Conservation (phyloP, 1,140 invertebrate species). For the Oscheius sp. region DNA sequence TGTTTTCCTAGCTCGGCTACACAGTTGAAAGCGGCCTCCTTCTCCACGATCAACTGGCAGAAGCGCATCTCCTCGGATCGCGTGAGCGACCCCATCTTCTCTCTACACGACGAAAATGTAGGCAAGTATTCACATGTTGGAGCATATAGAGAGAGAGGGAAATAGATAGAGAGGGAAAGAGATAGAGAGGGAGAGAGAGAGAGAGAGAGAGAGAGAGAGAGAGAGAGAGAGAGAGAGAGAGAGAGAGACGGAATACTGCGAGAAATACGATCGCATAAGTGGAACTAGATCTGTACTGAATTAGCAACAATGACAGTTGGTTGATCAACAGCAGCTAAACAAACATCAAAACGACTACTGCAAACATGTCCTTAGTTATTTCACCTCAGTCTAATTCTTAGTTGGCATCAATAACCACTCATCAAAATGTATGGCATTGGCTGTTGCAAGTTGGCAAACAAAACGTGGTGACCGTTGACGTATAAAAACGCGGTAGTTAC, state of each 20-base stretch:
- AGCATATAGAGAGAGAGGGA: conserved; percentile 21
- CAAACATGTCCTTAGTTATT: too few relatives aligned
- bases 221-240: background rate
- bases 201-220: background rate
- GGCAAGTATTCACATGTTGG: background rate
- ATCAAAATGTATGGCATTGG: too few relatives aligned
- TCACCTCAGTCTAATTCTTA: too few relatives aligned
- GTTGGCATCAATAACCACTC: too few relatives aligned
- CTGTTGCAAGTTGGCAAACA: too few relatives aligned
- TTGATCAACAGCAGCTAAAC: too few relatives aligned
- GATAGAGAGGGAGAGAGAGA: background rate
- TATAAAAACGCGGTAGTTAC: too few relatives aligned
- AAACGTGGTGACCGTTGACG: too few relatives aligned
- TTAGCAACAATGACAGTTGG: too few relatives aligned
- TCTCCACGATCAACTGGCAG: conserved; percentile 84
- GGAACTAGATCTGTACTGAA: too few relatives aligned
- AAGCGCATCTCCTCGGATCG: conserved; percentile 83
- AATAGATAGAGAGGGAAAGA: background rate
- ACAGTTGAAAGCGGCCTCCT: conserved; percentile 80
- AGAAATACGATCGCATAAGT: too few relatives aligned
- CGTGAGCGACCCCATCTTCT: conserved; percentile 70
- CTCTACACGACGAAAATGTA: conserved; percentile 6
- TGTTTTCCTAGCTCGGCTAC: conserved; percentile 84
- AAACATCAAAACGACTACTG: too few relatives aligned
- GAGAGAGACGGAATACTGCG: background rate